A percentile compares a stretch with the other conserved stretches of the same genome.
phyloP scores from a whole-genome alignment of 2,888 invertebrate genomes.

The Esperia sulphurella region DNA sequence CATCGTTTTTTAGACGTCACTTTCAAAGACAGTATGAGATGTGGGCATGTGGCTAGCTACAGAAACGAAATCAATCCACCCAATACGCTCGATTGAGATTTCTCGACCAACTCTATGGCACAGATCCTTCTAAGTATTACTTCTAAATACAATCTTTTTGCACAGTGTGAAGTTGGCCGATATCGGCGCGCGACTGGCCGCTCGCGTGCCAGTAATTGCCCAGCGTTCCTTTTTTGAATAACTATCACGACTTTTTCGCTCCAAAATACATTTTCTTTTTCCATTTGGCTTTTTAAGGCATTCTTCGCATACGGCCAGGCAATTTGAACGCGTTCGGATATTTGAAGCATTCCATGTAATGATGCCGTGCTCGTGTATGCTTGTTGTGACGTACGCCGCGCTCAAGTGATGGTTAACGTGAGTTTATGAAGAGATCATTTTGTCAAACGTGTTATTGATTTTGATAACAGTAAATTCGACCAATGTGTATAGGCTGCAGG shows the following conservation, averaged over 20 bases:
- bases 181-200: conserved; percentile 66
- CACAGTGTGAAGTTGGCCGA: conserved; percentile 47
- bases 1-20: too few relatives aligned
- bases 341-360: conserved; percentile 57
- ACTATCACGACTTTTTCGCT: conserved; percentile 79
- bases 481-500: too few relatives aligned
- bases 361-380: conserved; percentile 26
- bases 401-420: conserved; percentile 28
- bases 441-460: conserved; percentile 9
- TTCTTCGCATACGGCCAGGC: conserved; percentile 68
- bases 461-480: background rate
- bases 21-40: too few relatives aligned
- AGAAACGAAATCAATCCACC: too few relatives aligned
- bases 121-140: too few relatives aligned
- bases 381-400: conserved; percentile 29
- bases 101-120: too few relatives aligned
- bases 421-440: conserved; percentile 26
- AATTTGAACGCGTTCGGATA: conserved; percentile 63
- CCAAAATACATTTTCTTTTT: conserved; percentile 61
- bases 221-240: conserved; percentile 74
- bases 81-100: too few relatives aligned
- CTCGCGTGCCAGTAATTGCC: conserved; percentile 78
- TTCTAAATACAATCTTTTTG: background rate
- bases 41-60: too few relatives aligned
- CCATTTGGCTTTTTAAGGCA: conserved; percentile 51